These are phyloP conservation scores for Tetraodon nigroviridis DNA, from an alignment of 2,113 vertebrate species.

Conservation along the genomic window DNA sequence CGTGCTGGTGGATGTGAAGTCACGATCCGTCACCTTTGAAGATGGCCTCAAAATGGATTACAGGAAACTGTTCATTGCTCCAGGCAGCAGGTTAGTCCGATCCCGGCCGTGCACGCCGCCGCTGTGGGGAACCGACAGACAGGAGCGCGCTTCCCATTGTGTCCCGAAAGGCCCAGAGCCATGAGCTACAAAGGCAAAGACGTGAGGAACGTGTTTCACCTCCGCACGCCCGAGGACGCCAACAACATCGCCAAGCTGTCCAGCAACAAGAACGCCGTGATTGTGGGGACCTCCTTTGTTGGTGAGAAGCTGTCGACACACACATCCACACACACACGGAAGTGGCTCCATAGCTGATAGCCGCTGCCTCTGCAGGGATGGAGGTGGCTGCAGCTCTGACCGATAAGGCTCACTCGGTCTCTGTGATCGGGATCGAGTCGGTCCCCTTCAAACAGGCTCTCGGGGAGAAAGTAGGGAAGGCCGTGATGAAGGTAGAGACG, in stretches of 20 bases:
- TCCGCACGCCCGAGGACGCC: conserved; percentile 89
- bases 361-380: conserved; percentile 80
- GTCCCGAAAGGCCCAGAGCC: conserved; percentile 81
- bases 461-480: conserved; percentile 90
- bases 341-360: too few relatives aligned
- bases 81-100: conserved; percentile 85
- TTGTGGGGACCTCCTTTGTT: conserved; percentile 93
- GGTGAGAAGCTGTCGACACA: conserved; percentile 71
- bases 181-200: conserved; percentile 93
- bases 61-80: conserved; percentile 91
- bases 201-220: conserved; percentile 87
- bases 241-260: conserved; percentile 87
- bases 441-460: conserved; percentile 89
- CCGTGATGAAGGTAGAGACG: conserved; percentile 88
- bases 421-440: conserved; percentile 89
- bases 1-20: conserved; percentile 85
- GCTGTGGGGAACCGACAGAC: too few relatives aligned
- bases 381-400: conserved; percentile 92
- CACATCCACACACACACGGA: too few relatives aligned
- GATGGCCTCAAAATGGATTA: conserved; percentile 95
- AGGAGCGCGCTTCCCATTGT: neutral
- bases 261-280: conserved; percentile 87
- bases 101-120: neutral
- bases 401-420: conserved; percentile 95
- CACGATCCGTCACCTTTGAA: conserved; percentile 85